These are phyloP conservation scores for Blomia tropicalis DNA, from an alignment of 2,888 invertebrate species.

Conservation along the genomic window DNA sequence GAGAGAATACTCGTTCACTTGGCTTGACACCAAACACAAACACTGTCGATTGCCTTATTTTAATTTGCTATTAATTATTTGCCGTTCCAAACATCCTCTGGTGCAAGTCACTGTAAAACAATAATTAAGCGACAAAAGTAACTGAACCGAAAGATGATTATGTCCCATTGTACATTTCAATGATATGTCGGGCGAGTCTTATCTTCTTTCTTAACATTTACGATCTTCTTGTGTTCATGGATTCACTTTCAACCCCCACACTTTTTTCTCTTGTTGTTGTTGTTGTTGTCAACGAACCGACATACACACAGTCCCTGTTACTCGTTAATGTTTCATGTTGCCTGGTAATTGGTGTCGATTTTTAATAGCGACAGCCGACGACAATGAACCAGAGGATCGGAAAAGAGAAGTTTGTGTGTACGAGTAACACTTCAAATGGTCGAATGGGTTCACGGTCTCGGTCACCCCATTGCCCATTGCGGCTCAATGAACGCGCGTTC, in stretches of 20 bases:
- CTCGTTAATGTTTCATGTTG: background rate
- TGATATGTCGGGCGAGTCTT: background rate
- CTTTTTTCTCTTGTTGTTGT: background rate
- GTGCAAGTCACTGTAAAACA: background rate
- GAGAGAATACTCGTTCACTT: too few relatives aligned
- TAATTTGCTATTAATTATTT: slow-evolving; percentile 14
- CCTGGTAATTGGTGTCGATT: slow-evolving; percentile 5
- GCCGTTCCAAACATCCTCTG: too few relatives aligned
- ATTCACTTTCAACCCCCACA: too few relatives aligned
- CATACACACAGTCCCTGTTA: background rate
- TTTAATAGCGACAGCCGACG: slow-evolving; percentile 9
- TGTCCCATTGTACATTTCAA: too few relatives aligned
- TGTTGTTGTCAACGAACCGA: background rate
- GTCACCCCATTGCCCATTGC: too few relatives aligned
- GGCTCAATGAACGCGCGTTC: too few relatives aligned
- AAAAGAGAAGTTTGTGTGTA: background rate
- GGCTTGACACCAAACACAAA: too few relatives aligned
- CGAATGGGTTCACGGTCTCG: too few relatives aligned
- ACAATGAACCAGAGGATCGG: background rate
- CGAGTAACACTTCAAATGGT: too few relatives aligned
- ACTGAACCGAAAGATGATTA: slow-evolving; percentile 10
- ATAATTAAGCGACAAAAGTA: slow-evolving; percentile 9
- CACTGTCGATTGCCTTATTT: background rate
- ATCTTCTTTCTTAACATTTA: background rate
- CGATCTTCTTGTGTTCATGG: too few relatives aligned